Evolutionary conservation across 2,888 invertebrate genomes (phyloP).

Genomic region (Mechanitis mazaeus): DNA sequence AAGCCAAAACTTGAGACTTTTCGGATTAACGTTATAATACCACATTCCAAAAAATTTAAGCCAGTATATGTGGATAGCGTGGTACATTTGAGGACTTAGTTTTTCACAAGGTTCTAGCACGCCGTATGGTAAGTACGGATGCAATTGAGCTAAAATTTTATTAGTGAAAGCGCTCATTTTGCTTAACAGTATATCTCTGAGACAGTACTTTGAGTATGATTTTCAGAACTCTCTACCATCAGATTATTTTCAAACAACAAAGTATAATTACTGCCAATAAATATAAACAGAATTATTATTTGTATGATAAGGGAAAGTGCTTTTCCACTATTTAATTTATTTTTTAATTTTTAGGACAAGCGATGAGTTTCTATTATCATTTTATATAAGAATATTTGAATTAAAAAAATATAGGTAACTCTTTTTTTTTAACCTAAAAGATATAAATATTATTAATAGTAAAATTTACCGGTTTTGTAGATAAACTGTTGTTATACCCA

Average conservation of each 20-base stretch:
- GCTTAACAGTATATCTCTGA: too few relatives aligned
- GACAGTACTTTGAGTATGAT: neutral
- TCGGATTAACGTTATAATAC: conserved; percentile 56
- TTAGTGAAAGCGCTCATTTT: neutral
- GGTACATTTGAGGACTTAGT: conserved; percentile 61
- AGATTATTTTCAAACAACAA: neutral
- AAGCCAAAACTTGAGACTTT: conserved; percentile 52
- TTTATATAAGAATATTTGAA: neutral
- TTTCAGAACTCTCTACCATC: conserved; percentile 4
- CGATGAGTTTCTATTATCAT: neutral
- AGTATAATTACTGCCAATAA: neutral
- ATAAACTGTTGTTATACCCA: too few relatives aligned
- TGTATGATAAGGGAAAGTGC: conserved; percentile 1
- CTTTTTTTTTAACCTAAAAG: too few relatives aligned
- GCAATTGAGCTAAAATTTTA: conserved; percentile 13
- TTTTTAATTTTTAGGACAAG: conserved; percentile 4
- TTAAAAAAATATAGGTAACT: too few relatives aligned
- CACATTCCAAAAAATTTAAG: conserved; percentile 72
- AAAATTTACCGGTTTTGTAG: too few relatives aligned
- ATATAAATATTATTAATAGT: too few relatives aligned
- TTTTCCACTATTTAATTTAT: neutral
- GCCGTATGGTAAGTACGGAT: conserved; percentile 56
- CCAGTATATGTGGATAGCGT: conserved; percentile 70
- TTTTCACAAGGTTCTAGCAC: conserved; percentile 59
- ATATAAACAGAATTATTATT: conserved; percentile 7